Evolutionary conservation across 2,113 vertebrate species (phyloP).

Genomic region (Ammospiza caudacuta): DNA sequence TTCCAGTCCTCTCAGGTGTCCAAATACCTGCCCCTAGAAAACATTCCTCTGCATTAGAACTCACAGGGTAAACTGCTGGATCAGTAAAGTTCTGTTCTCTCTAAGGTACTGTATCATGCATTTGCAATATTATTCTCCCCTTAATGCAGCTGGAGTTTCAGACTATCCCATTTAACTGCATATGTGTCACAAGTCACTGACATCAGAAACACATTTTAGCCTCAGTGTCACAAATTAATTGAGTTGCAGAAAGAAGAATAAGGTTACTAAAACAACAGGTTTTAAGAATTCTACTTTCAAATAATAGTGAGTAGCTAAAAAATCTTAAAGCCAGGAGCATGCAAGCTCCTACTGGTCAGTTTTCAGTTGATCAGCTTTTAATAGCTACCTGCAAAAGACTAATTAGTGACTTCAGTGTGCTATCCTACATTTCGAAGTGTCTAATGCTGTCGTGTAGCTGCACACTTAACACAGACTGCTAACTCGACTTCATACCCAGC

Average conservation of each 20-base stretch:
- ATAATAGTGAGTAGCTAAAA: background rate
- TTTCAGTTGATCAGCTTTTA: background rate
- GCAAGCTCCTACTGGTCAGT: background rate
- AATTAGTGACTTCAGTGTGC: background rate
- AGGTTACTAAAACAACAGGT: fast-evolving
- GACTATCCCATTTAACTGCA: background rate
- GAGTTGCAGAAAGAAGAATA: background rate
- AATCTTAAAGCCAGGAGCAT: background rate
- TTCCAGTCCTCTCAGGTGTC: background rate
- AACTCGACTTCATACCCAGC: background rate
- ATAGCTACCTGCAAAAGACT: background rate
- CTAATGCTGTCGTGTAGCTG: background rate
- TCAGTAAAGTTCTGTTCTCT: background rate
- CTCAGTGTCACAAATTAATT: fast-evolving
- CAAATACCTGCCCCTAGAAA: background rate
- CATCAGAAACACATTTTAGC: background rate
- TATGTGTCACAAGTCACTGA: background rate
- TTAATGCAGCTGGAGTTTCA: background rate
- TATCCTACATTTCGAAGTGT: background rate
- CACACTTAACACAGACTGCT: background rate
- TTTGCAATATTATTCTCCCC: background rate
- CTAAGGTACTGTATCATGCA: background rate
- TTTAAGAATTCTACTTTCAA: background rate
- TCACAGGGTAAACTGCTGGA: background rate
- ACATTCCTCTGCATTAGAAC: background rate